A percentile compares a stretch with the other conserved stretches of the same genome.
phyloP scores from a whole-genome alignment of 2,797 vertebrate genomes.

The Tokudaia muenninki region DNA sequence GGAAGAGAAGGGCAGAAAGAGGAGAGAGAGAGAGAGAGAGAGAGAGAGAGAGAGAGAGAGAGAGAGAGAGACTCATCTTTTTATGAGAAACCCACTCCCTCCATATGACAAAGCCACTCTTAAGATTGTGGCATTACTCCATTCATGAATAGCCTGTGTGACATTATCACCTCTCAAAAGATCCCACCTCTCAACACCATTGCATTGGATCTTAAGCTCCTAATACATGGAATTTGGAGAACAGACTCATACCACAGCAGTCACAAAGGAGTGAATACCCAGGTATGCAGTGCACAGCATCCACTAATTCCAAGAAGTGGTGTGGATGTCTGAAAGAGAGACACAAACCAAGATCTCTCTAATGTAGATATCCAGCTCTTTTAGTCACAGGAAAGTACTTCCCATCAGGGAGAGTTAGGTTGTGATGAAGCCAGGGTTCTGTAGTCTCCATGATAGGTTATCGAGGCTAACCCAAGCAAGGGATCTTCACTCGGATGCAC shows the following conservation, averaged over 20 bases:
- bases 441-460: not conserved
- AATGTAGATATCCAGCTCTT: not conserved
- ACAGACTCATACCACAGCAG: not conserved
- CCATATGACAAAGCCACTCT: not conserved
- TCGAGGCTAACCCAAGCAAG: slow-evolving; percentile 12
- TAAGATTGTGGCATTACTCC: not conserved
- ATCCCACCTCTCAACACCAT: not conserved
- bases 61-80: not conserved
- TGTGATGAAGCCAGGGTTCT: not conserved
- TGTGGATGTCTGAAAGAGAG: not conserved
- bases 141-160: not conserved
- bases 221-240: not conserved
- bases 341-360: slow-evolving; percentile 12
- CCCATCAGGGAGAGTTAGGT: not conserved
- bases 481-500: not conserved
- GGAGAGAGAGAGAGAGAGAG: not conserved
- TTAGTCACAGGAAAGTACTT: not conserved
- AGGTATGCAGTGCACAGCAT: not conserved
- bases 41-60: not conserved
- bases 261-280: slow-evolving; percentile 5
- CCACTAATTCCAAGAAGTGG: slow-evolving; percentile 5
- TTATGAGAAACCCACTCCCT: not conserved
- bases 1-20: no score
- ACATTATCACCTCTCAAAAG: not conserved
- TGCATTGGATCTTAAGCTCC: not conserved